A percentile compares a stretch with the other conserved stretches of the same genome.
These are phyloP conservation scores for Pseudomyrmex sp. DNA, from an alignment of 1,140 invertebrate genomes.

Conservation along the genomic window DNA sequence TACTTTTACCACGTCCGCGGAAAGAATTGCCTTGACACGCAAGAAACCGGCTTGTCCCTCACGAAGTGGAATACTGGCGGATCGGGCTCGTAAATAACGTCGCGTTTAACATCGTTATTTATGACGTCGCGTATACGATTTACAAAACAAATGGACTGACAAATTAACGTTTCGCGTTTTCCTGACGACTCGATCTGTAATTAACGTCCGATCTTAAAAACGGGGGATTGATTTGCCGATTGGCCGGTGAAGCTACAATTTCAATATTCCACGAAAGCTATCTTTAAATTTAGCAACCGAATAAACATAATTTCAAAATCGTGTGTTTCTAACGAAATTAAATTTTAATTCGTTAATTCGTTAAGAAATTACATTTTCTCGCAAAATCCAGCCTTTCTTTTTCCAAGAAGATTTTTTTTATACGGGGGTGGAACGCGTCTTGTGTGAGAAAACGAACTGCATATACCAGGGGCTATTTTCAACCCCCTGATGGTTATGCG, in stretches of 20 bases:
- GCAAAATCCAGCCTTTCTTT: too few species aligned
- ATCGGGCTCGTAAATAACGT: conserved; percentile 70
- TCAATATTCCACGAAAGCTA: too few species aligned
- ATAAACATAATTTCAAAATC: background rate
- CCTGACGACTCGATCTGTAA: background rate
- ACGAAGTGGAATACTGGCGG: conserved; percentile 68
- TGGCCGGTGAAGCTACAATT: too few species aligned
- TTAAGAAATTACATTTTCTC: too few species aligned
- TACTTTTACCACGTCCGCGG: conserved; percentile 71
- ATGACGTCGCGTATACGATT: conserved; percentile 56
- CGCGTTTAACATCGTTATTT: conserved; percentile 69
- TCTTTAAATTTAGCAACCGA: too few species aligned
- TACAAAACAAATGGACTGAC: conserved; percentile 50
- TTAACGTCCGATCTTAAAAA: background rate
- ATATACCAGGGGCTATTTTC: conserved; percentile 22
- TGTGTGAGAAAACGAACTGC: background rate
- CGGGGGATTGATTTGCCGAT: too few species aligned
- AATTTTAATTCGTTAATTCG: background rate
- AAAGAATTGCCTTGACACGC: conserved; percentile 74
- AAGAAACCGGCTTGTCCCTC: conserved; percentile 64
- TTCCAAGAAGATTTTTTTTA: background rate
- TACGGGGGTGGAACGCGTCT: background rate
- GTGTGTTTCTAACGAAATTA: background rate
- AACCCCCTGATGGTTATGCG: conserved; percentile 40
- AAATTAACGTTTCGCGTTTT: conserved; percentile 43